These are phyloP conservation scores for Octomys mimax DNA, from an alignment of 2,797 vertebrate genomes.

Conservation along the genomic window DNA sequence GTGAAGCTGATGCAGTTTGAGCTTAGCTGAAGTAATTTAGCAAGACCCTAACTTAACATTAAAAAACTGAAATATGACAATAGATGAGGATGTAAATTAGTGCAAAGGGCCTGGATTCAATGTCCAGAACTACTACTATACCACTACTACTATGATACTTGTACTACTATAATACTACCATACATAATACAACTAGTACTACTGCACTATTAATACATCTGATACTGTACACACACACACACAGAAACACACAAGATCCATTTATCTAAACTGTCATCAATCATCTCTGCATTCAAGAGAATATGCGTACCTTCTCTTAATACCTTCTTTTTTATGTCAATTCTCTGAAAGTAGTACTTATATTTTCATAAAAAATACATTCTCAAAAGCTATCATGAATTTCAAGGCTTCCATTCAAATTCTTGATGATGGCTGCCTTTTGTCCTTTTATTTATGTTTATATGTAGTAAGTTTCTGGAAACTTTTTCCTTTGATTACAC, in stretches of 20 bases:
- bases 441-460: constrained; percentile 2
- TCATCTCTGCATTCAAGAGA: background rate
- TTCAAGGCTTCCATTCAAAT: background rate
- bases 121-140: background rate
- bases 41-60: too few species aligned
- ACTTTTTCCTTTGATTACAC: background rate
- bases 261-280: background rate
- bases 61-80: too few species aligned
- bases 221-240: too few species aligned
- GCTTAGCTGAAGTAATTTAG: too few species aligned
- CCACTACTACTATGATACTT: too few species aligned
- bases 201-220: background rate
- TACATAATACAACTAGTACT: too few species aligned
- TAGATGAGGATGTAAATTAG: too few species aligned
- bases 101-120: background rate
- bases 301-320: background rate
- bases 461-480: constrained; percentile 11
- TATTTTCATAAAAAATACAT: background rate
- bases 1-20: too few species aligned
- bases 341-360: constrained; percentile 45
- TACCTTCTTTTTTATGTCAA: background rate
- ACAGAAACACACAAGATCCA: background rate
- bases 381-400: background rate
- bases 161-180: too few species aligned
- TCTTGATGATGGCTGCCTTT: background rate